These are phyloP conservation scores for Cladorhizidae sp. DNA, from an alignment of 37 sponge, comb jelly and placozoan genomes.

Conservation along the genomic window DNA sequence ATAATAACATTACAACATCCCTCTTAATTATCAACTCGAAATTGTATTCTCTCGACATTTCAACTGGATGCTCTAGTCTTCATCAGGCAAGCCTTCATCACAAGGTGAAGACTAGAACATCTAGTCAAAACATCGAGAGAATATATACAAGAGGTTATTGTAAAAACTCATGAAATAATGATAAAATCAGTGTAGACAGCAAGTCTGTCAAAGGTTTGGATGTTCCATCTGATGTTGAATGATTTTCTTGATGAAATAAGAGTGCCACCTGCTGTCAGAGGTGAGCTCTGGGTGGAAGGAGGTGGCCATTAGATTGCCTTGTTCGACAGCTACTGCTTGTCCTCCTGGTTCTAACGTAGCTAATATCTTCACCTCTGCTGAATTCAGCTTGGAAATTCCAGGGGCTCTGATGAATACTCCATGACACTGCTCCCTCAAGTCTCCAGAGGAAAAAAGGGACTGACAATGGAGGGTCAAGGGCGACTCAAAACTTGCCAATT, in stretches of 20 bases:
- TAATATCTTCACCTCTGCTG: conserved; percentile 37
- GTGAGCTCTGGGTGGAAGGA: conserved; percentile 81
- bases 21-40: too few species aligned
- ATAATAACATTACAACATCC: too few species aligned
- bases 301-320: conserved; percentile 67
- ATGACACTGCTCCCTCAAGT: conserved; percentile 22
- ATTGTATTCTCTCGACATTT: too few species aligned
- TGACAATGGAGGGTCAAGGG: conserved; percentile 28
- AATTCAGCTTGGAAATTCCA: conserved; percentile 42
- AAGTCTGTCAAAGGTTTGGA: too few species aligned
- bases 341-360: conserved; percentile 28
- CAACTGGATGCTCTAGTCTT: too few species aligned
- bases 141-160: too few species aligned
- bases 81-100: too few species aligned
- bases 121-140: too few species aligned
- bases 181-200: too few species aligned
- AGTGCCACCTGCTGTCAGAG: conserved; percentile 69
- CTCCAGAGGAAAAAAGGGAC: neutral
- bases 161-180: too few species aligned
- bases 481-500: conserved; percentile 71
- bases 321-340: conserved; percentile 71
- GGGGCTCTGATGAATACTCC: conserved; percentile 82
- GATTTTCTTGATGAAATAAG: conserved; percentile 29
- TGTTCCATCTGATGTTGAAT: too few species aligned
- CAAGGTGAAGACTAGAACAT: too few species aligned